Percentiles rank a stretch among this genome's conserved stretches.
These are phyloP conservation scores for Gasteruption jaculator DNA, from an alignment of 2,888 invertebrate genomes.

Conservation along the genomic window DNA sequence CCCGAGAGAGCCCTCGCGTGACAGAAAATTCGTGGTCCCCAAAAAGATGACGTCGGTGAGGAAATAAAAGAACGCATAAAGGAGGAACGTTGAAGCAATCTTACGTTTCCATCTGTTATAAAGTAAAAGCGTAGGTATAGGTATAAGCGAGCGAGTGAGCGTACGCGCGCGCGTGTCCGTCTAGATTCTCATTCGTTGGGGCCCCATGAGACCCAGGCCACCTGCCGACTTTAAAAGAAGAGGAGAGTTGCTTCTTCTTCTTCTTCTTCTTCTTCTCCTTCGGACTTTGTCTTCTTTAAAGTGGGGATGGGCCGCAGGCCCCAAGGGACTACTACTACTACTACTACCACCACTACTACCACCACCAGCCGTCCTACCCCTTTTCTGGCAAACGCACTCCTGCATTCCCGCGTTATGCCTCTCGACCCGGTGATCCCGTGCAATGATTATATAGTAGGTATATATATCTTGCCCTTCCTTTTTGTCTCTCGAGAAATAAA, in stretches of 20 bases:
- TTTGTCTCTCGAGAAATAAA: not conserved
- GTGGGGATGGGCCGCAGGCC: too few species aligned
- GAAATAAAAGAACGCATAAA: slow-evolving; percentile 25
- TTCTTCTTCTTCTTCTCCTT: slow-evolving; percentile 4
- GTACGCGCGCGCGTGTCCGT: slow-evolving; percentile 49
- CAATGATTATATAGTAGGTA: slow-evolving; percentile 34
- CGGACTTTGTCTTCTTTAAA: slow-evolving; percentile 10
- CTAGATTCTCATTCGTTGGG: slow-evolving; percentile 43
- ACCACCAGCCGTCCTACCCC: too few species aligned
- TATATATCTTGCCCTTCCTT: slow-evolving; percentile 18
- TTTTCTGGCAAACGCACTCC: slow-evolving; percentile 27
- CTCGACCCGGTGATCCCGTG: slow-evolving; percentile 36
- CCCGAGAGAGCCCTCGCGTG: not conserved
- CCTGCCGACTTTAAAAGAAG: slow-evolving; percentile 41
- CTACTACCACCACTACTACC: too few species aligned
- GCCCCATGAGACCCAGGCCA: slow-evolving; percentile 41
- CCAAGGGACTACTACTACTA: too few species aligned
- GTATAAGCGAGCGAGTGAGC: too few species aligned
- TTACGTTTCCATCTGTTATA: slow-evolving; percentile 48
- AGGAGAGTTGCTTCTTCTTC: slow-evolving; percentile 8
- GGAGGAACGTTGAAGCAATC: slow-evolving; percentile 35
- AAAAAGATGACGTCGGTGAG: slow-evolving; percentile 12
- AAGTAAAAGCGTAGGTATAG: too few species aligned
- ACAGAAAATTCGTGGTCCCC: slow-evolving; percentile 3
- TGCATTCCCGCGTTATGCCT: slow-evolving; percentile 40